phyloP scores from a whole-genome alignment of 2,113 vertebrate genomes.

The human region DNA sequence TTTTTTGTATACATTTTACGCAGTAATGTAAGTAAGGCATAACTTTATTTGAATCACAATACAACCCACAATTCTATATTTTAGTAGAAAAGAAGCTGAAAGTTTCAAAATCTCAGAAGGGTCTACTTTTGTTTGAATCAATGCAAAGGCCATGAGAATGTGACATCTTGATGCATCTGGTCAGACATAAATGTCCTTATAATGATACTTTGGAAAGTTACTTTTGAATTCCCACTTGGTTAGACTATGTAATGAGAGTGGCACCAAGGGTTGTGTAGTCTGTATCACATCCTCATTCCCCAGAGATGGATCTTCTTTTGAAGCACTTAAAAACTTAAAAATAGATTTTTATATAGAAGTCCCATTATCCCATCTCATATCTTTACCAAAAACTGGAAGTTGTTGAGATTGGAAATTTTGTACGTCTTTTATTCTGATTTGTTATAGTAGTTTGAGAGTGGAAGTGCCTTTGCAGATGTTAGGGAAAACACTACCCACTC shows the following conservation, averaged over 20 bases:
- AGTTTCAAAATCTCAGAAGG: conserved; percentile 30
- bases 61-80: neutral
- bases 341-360: conserved; percentile 32
- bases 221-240: conserved; percentile 63
- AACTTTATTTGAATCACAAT: neutral
- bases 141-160: conserved; percentile 69
- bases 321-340: conserved; percentile 65
- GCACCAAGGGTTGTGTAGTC: neutral
- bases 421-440: conserved; percentile 1
- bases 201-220: conserved; percentile 64
- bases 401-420: neutral
- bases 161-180: conserved; percentile 64
- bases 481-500: conserved; percentile 3
- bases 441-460: neutral
- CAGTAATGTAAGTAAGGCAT: neutral
- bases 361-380: neutral
- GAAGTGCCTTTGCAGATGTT: neutral
- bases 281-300: conserved; percentile 29
- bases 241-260: conserved; percentile 27
- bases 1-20: neutral
- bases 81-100: conserved; percentile 30
- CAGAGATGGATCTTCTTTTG: conserved; percentile 60
- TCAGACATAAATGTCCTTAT: conserved; percentile 60
- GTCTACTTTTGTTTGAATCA: conserved; percentile 38
- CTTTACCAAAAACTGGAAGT: conserved; percentile 30